Base-by-base conservation (phyloP, 2,113 vertebrate genomes). In the Petrocephalus zakoni region DNA sequence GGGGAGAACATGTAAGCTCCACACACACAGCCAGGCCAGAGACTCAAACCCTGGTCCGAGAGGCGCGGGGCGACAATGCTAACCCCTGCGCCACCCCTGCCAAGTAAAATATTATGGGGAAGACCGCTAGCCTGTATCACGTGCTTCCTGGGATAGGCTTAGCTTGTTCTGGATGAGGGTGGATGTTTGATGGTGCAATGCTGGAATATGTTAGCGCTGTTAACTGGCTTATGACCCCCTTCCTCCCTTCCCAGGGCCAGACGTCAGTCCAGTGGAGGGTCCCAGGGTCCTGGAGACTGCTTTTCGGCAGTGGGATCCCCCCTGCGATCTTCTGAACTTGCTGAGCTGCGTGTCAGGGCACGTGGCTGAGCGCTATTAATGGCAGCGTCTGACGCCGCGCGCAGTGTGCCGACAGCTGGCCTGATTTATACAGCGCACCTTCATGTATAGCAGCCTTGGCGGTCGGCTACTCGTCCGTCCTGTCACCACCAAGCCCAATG, bases 291-390 rank as follows among this genome's bases (percentile, higher is more conserved):
- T 99, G 98, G 98, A 96, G 92, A 89, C 94, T 99, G 0, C 95
- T 99, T 49, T 99, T 98, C 87, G 98, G 98, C 86, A 97, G 91
- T 0, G 97, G 98, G 6, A 96, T 99, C 83, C 98, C 98, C 2
- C 97, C 97, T 75, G 96, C 97, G 0, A 94, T 99, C 61, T 99
- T 99, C 92, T 99, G 92, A 97, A 52, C 29, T 55, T 29, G 51
- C 42, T 19, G 81, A 22, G 6, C 34, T 83, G 81, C 19, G 5
- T 42, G 21, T 46, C 7, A 37, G 5, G 37, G 75, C 19, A 17
- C 15, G 37, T 22, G 37, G 42, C 15, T 22, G 75, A 46, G 29
- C 13, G 10, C 56, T 22, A 4, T 11, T 17, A 61, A 61, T 22
- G 15, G 15, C 56, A 19, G 56, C 1, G 15, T 2, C 5, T 46